Evolutionary conservation across 2,113 vertebrate species (phyloP).

Genomic region (Microtus pennsylvanicus): DNA sequence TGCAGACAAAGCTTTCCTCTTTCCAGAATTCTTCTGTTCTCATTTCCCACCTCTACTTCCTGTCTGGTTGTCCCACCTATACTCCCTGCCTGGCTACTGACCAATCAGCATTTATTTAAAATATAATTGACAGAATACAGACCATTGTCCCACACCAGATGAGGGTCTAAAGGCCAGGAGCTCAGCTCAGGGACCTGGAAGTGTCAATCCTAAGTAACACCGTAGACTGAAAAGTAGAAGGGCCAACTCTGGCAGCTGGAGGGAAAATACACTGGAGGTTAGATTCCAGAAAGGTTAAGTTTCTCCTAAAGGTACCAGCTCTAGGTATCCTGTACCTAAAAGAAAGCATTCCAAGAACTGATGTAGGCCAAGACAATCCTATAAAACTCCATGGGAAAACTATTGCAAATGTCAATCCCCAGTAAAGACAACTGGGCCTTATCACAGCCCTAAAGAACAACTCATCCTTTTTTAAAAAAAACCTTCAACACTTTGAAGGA

Average conservation of each 20-base stretch:
- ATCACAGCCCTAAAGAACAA: not conserved
- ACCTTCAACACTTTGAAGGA: not conserved
- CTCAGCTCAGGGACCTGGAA: not conserved
- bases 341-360: not conserved
- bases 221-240: not conserved
- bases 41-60: too few species aligned
- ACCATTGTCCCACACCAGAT: too few species aligned
- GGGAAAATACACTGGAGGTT: not conserved
- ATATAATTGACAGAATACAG: too few species aligned
- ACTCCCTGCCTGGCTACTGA: too few species aligned
- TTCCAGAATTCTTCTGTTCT: too few species aligned
- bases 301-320: not conserved
- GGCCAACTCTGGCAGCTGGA: not conserved
- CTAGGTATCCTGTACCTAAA: not conserved
- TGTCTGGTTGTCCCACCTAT: too few species aligned
- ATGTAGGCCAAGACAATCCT: not conserved
- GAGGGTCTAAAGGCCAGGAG: not conserved
- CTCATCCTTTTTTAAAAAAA: not conserved
- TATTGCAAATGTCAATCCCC: not conserved
- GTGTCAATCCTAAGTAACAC: not conserved
- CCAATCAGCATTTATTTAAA: too few species aligned
- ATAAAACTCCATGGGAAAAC: not conserved
- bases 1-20: too few species aligned
- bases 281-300: not conserved
- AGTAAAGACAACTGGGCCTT: not conserved